A percentile compares a stretch with the other conserved stretches of the same genome.
These are phyloP conservation scores for Drosophila limbata DNA, from an alignment of 2,888 invertebrate species.

Conservation along the genomic window DNA sequence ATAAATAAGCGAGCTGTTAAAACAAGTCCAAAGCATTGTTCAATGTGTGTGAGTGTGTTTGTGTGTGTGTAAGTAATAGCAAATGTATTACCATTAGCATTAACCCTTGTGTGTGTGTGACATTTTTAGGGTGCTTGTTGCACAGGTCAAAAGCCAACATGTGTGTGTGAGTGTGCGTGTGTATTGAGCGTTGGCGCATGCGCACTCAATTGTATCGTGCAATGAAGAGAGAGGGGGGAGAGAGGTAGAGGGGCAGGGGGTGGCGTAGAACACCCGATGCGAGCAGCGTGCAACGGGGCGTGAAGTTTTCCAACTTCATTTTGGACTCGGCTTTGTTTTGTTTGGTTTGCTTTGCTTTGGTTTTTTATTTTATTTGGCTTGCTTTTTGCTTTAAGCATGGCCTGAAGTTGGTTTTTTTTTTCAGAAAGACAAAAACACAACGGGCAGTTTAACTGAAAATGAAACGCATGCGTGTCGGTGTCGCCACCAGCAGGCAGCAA, in stretches of 20 bases:
- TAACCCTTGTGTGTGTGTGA: conserved; percentile 50
- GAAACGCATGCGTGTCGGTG: conserved; percentile 76
- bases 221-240: neutral
- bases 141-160: conserved; percentile 41
- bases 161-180: conserved; percentile 13
- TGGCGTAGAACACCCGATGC: conserved; percentile 62
- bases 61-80: conserved; percentile 35
- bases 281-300: conserved; percentile 59
- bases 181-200: conserved; percentile 59
- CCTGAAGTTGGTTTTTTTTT: too few species aligned
- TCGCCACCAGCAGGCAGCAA: conserved; percentile 61
- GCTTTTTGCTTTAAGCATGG: conserved; percentile 13
- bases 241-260: neutral
- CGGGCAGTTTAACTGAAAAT: conserved; percentile 53
- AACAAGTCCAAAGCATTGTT: conserved; percentile 52
- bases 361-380: conserved; percentile 41
- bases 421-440: conserved; percentile 33
- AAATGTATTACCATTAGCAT: conserved; percentile 42
- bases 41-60: conserved; percentile 23
- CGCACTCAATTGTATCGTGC: conserved; percentile 67
- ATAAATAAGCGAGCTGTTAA: conserved; percentile 52
- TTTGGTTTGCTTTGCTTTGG: conserved; percentile 44
- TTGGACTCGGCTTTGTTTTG: conserved; percentile 64
- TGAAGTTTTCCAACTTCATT: conserved; percentile 74
- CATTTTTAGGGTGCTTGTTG: conserved; percentile 36